phyloP scores from a whole-genome alignment of 1,140 invertebrate genomes.

The Macrocentrus cingulum region DNA sequence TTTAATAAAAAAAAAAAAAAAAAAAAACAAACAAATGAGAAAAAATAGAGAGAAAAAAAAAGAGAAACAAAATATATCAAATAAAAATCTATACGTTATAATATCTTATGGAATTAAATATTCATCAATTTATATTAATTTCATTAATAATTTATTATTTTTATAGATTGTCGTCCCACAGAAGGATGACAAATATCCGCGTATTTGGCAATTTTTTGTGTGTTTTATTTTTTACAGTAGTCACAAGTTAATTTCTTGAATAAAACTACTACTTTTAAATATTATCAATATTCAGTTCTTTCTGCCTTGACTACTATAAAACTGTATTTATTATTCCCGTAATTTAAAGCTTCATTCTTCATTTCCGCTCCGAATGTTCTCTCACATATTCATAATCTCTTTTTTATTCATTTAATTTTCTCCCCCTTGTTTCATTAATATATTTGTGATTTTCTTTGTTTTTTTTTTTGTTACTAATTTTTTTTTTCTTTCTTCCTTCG shows the following conservation, averaged over 20 bases:
- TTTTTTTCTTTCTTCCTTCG: slow-evolving; percentile 37
- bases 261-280: slow-evolving; percentile 48
- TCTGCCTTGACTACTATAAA: slow-evolving; percentile 48
- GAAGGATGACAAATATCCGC: slow-evolving; percentile 53
- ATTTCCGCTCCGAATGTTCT: slow-evolving; percentile 40
- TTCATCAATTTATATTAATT: slow-evolving; percentile 60
- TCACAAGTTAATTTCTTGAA: slow-evolving; percentile 50
- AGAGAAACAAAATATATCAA: slow-evolving; percentile 42
- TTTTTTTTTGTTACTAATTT: slow-evolving; percentile 38
- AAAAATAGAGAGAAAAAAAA: slow-evolving; percentile 36
- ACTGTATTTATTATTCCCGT: slow-evolving; percentile 47
- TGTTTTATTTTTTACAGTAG: slow-evolving; percentile 61
- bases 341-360: slow-evolving; percentile 60
- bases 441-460: no score
- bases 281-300: slow-evolving; percentile 53
- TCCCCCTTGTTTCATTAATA: no score
- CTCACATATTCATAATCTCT: slow-evolving; percentile 40
- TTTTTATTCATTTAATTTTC: not conserved
- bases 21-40: no score
- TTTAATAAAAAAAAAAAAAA: no score
- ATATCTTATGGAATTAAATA: slow-evolving; percentile 56
- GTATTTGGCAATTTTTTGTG: slow-evolving; percentile 61
- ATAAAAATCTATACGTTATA: slow-evolving; percentile 59
- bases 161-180: slow-evolving; percentile 50
- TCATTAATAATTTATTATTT: slow-evolving; percentile 61